These are phyloP conservation scores for Drosophila nannoptera DNA, from an alignment of 1,140 invertebrate species.

Conservation along the genomic window DNA sequence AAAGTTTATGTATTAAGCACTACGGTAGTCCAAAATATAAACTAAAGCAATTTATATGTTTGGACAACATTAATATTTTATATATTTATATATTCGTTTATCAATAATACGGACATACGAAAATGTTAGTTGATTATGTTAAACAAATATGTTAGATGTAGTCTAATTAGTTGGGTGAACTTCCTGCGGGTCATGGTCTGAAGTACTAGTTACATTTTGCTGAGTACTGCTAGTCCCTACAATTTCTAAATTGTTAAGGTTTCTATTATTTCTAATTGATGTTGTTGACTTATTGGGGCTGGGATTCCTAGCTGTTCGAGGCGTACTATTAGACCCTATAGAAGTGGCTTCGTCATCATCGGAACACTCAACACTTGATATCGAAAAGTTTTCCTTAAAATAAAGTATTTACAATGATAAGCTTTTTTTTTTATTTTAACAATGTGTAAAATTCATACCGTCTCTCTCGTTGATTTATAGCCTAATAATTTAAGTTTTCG, in stretches of 20 bases:
- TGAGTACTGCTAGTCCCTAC: constrained; percentile 27
- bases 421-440: neutral
- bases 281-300: constrained; percentile 18
- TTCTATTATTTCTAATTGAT: constrained; percentile 19
- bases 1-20: too few relatives aligned
- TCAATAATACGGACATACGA: constrained; percentile 32
- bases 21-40: neutral
- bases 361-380: constrained; percentile 57
- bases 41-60: neutral
- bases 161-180: constrained; percentile 24
- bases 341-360: constrained; percentile 55
- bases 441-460: constrained; percentile 21
- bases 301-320: constrained; percentile 1
- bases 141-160: constrained; percentile 21
- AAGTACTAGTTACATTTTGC: constrained; percentile 1
- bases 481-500: constrained; percentile 45
- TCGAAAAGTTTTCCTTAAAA: constrained; percentile 41
- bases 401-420: neutral
- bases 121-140: constrained; percentile 27
- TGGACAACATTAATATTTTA: neutral
- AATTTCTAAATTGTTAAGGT: constrained; percentile 17
- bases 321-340: constrained; percentile 6
- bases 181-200: constrained; percentile 13
- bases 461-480: constrained; percentile 28
- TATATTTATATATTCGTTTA: constrained; percentile 24